Evolutionary conservation across 2,888 invertebrate species (phyloP).

Genomic region (Syritta pipiens): DNA sequence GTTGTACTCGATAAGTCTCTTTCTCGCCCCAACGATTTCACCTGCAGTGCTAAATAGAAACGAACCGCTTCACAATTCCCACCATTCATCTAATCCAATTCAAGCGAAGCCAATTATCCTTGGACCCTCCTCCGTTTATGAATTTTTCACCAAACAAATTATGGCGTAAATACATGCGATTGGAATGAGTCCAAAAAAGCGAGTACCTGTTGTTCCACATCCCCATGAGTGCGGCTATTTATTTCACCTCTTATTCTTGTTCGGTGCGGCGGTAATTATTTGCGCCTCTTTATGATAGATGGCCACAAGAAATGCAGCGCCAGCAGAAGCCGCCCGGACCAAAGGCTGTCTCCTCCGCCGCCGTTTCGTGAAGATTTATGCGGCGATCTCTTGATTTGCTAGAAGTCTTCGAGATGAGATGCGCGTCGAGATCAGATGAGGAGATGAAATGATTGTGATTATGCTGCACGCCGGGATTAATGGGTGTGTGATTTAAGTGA

Average conservation of each 20-base stretch:
- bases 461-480: slow-evolving; percentile 56
- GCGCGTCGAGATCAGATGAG: slow-evolving; percentile 30
- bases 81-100: no score
- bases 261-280: slow-evolving; percentile 51
- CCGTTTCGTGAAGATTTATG: slow-evolving; percentile 41
- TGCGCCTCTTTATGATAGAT: slow-evolving; percentile 52
- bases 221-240: slow-evolving; percentile 43
- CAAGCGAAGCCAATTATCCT: slow-evolving; percentile 51
- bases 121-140: slow-evolving; percentile 26
- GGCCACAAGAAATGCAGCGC: slow-evolving; percentile 22
- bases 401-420: slow-evolving; percentile 9
- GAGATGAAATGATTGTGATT: slow-evolving; percentile 49
- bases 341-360: slow-evolving; percentile 17
- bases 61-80: no score
- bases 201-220: slow-evolving; percentile 61
- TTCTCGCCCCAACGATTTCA: no score
- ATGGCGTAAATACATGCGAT: slow-evolving; percentile 58
- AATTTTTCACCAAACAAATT: slow-evolving; percentile 63
- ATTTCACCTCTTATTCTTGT: slow-evolving; percentile 53
- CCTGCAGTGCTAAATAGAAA: no score
- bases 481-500: slow-evolving; percentile 61
- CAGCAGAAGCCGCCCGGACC: background rate
- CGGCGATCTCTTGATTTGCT: slow-evolving; percentile 30
- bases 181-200: slow-evolving; percentile 52
- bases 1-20: no score